Percentiles rank a stretch among this genome's conserved stretches.
Conservation (phyloP, 2,113 vertebrate genomes). For the Kryptolebias marmoratus region DNA sequence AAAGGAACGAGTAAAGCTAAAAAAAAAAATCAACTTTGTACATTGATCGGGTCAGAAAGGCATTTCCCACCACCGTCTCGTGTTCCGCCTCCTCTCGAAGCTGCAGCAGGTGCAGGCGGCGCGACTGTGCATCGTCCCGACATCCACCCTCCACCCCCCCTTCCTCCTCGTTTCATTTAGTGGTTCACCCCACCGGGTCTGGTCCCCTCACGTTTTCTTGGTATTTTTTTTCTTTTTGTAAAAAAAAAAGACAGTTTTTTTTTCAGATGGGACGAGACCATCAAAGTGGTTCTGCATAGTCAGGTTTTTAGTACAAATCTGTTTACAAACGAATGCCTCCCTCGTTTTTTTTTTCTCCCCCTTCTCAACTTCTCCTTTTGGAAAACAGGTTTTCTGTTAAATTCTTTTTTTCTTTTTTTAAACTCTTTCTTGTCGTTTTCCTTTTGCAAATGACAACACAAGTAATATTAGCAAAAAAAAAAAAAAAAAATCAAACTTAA, state of each 20-base stretch:
- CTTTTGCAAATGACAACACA: conserved; percentile 52
- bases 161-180: conserved; percentile 22
- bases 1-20: conserved; percentile 47
- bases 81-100: conserved; percentile 37
- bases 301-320: conserved; percentile 70
- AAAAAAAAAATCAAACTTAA: conserved; percentile 11
- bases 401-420: too few relatives aligned
- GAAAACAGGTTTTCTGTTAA: conserved; percentile 61
- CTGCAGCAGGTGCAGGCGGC: conserved; percentile 56
- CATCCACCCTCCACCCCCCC: conserved; percentile 17
- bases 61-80: conserved; percentile 48
- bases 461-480: conserved; percentile 59
- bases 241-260: neutral
- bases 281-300: conserved; percentile 86
- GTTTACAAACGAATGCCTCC: conserved; percentile 71
- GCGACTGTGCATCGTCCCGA: conserved; percentile 55
- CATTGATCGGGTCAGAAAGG: conserved; percentile 75
- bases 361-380: conserved; percentile 64
- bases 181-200: conserved; percentile 51
- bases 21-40: conserved; percentile 74
- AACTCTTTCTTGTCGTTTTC: too few relatives aligned
- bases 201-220: too few relatives aligned
- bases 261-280: conserved; percentile 55
- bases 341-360: conserved; percentile 54
- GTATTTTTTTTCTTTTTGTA: neutral